Evolutionary conservation across 2,113 vertebrate species (phyloP), one percentile per base, ranked within the genome.

Genomic region (Trogon surrucura): DNA sequence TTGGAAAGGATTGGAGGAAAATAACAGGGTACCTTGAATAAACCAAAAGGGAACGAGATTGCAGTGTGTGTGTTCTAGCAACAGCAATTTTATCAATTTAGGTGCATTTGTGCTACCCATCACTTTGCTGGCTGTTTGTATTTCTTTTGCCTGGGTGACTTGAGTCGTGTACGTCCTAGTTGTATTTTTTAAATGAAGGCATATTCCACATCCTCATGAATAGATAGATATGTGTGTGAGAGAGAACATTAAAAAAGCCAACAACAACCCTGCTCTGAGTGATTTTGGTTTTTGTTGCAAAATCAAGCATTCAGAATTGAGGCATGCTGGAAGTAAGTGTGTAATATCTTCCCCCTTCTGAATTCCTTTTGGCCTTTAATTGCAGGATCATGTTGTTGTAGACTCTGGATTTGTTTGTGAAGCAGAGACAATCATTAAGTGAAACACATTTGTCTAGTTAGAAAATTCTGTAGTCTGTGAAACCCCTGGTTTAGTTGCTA

Each of bases 1-100:
- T 97, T 95, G 78, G 89, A 96, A 85, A 47, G 79, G 58, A 20
- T 3, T 93, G 44, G 48, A 88, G 32, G 80, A 70, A 91, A 92
- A 66, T 85, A 78, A 67, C 82, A 70, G n/a, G 13, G 17, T 89
- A 57, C 44, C 47, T 77, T 89, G 70, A 80, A 75, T 90, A 78
- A 94, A 70, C 48, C 50, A 72, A 72, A 65, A 58, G 82, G 87
- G 64, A 88, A 94, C 84, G 66, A 60, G 73, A 36, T 26, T 65
- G 23, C 1, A 11, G 70, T 34, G 54, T 78, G 54, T 91, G 9
- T 91, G 27, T 89, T 91, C 71, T 50, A 60, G 64, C 80, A 95
- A 56, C 10, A 75, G 72, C 58, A 94, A 41, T 93, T 95, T 78
- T 73, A 89, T 94, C 87, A 90, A 60, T 93, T 79, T 36, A 89